Percentiles rank a stretch among this genome's conserved stretches.
Conservation (phyloP, 2,113 vertebrate genomes). For the Nipponia nippon region DNA sequence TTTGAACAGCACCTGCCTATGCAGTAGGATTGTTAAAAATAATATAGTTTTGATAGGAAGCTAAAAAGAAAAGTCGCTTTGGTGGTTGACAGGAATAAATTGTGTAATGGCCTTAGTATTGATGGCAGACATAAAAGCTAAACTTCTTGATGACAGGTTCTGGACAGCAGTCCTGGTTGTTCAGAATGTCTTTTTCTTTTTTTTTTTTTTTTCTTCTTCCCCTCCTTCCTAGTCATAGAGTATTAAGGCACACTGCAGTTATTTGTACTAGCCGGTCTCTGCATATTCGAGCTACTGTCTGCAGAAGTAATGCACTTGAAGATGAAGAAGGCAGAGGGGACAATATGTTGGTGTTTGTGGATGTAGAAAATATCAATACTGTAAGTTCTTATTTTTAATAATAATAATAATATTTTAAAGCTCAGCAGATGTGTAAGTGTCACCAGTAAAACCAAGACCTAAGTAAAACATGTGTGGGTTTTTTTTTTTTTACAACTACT, state of each 20-base stretch:
- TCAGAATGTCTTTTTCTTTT: not conserved
- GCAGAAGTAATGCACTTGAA: constrained; percentile 87
- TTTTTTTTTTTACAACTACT: not conserved
- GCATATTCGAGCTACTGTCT: constrained; percentile 84
- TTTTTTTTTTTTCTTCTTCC: not conserved
- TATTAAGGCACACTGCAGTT: constrained; percentile 92
- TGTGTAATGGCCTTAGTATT: not conserved
- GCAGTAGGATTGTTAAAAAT: not conserved
- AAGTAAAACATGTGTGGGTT: not conserved
- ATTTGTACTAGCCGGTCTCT: constrained; percentile 96
- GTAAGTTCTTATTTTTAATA: constrained; percentile 72
- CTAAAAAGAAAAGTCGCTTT: not conserved
- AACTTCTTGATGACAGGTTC: not conserved
- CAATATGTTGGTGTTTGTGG: constrained; percentile 90
- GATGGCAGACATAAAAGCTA: not conserved
- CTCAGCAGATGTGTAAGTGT: not conserved
- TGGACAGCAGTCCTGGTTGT: not conserved
- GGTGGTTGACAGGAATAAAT: not conserved
- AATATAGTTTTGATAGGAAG: not conserved
- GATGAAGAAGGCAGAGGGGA: constrained; percentile 75
- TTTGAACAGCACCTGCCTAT: not conserved
- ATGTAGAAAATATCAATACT: constrained; percentile 94
- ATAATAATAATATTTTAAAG: not conserved
- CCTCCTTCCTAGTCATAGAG: constrained; percentile 81
- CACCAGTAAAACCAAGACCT: not conserved